Percentiles rank a stretch among this genome's conserved stretches.
Evolutionary conservation across 1,140 invertebrate genomes (phyloP).

Genomic region (Galleria mellonella): DNA sequence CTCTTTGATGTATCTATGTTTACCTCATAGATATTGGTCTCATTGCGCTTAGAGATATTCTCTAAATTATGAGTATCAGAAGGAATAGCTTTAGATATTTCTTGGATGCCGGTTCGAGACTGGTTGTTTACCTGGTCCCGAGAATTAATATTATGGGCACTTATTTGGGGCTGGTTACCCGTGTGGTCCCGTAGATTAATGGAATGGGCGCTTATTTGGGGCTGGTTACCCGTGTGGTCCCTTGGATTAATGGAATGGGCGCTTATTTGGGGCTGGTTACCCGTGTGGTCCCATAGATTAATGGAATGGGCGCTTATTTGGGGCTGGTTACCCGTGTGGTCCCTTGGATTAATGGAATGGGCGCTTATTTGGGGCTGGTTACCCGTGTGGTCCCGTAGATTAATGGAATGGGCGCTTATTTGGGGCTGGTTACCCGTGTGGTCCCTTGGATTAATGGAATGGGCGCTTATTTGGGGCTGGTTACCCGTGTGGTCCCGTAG

Average conservation of each 20-base stretch:
- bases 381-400: conserved; percentile 2
- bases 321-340: conserved; percentile 4
- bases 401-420: not conserved
- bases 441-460: not conserved
- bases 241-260: not conserved
- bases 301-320: not conserved
- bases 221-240: conserved; percentile 5
- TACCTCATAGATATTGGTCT: conserved; percentile 4
- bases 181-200: not conserved
- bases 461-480: conserved; percentile 1
- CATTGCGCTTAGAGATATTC: not conserved
- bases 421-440: conserved; percentile 7
- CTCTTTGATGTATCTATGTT: conserved; percentile 2
- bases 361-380: conserved; percentile 5
- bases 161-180: conserved; percentile 4
- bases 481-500: conserved; percentile 3
- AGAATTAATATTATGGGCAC: conserved; percentile 1
- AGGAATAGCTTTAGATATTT: too few species aligned
- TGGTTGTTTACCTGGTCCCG: not conserved
- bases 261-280: conserved; percentile 7
- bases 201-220: not conserved
- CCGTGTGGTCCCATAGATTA: not conserved
- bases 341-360: not conserved
- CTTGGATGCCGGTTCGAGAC: too few species aligned
- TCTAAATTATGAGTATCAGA: too few species aligned